phyloP scores from a whole-genome alignment of 2,888 invertebrate species.

The Lacanobia wlatinum region DNA sequence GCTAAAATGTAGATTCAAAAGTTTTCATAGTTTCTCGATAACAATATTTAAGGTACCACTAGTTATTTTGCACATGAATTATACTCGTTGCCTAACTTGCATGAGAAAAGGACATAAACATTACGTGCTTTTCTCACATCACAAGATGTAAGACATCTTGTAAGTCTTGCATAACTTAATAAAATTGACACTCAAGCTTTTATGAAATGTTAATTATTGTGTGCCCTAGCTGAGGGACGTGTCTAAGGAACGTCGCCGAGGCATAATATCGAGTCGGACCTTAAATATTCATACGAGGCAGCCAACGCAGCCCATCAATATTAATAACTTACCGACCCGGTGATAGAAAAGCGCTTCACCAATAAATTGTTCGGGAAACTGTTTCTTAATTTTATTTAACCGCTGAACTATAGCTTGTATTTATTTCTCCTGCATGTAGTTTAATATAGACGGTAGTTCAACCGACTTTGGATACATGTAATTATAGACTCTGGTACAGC shows the following conservation, averaged over 20 bases:
- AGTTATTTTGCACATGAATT: slow-evolving; percentile 9
- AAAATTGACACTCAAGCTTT: slow-evolving; percentile 46
- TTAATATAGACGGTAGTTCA: slow-evolving; percentile 27
- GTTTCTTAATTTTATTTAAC: slow-evolving; percentile 65
- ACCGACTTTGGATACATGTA: slow-evolving; percentile 37
- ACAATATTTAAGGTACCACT: neutral
- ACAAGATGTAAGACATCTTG: slow-evolving; percentile 27
- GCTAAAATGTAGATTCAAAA: neutral
- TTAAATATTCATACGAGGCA: slow-evolving; percentile 83
- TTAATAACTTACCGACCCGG: slow-evolving; percentile 78
- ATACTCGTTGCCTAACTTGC: neutral
- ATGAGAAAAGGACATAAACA: slow-evolving; percentile 24
- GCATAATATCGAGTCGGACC: slow-evolving; percentile 75
- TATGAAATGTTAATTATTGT: slow-evolving; percentile 67
- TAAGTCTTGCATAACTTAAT: slow-evolving; percentile 56
- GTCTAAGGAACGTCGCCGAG: slow-evolving; percentile 70
- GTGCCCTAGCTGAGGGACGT: slow-evolving; percentile 64
- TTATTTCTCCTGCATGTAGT: slow-evolving; percentile 28
- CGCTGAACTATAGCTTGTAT: slow-evolving; percentile 27
- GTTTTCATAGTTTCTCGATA: neutral
- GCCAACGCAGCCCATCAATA: slow-evolving; percentile 81
- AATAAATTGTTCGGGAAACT: slow-evolving; percentile 72
- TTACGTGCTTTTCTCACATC: slow-evolving; percentile 26
- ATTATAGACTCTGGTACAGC: slow-evolving; percentile 46
- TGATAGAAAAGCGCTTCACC: slow-evolving; percentile 78